Percentiles rank a stretch among this genome's conserved stretches.
Evolutionary conservation across 2,888 invertebrate species (phyloP).

Genomic region (Reticulitermes lucifugus): DNA sequence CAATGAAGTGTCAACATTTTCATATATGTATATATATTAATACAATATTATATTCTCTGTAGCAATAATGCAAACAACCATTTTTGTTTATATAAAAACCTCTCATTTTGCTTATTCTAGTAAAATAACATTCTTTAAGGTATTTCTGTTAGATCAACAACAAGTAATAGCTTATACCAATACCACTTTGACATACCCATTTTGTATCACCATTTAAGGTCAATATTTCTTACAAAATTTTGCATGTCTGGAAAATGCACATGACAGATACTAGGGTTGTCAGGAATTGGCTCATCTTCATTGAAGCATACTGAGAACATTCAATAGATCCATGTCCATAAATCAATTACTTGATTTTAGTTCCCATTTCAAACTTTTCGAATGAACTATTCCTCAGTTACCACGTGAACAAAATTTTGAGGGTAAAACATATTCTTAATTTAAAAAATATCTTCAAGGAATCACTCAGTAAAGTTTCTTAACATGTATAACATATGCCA

Average conservation of each 20-base stretch:
- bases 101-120: conserved; percentile 36
- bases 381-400: no score
- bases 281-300: no score
- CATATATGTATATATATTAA: conserved; percentile 49
- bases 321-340: no score
- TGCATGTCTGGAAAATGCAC: conserved; percentile 4
- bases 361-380: no score
- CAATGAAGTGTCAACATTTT: conserved; percentile 51
- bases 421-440: no score
- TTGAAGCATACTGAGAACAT: no score
- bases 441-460: no score
- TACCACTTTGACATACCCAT: conserved; percentile 41
- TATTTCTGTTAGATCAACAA: conserved; percentile 46
- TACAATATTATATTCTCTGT: conserved; percentile 46
- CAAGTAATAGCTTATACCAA: conserved; percentile 46
- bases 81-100: conserved; percentile 44
- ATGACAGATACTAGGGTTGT: neutral
- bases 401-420: no score
- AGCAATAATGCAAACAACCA: conserved; percentile 43
- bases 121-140: conserved; percentile 45
- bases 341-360: no score
- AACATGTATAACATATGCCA: no score
- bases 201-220: conserved; percentile 27
- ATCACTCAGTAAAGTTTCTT: no score
- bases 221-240: neutral